A percentile compares a stretch with the other conserved stretches of the same genome.
Evolutionary conservation across 92 coral and sea anemone species (phyloP).

Genomic region (Umimayanthus chanpuru): DNA sequence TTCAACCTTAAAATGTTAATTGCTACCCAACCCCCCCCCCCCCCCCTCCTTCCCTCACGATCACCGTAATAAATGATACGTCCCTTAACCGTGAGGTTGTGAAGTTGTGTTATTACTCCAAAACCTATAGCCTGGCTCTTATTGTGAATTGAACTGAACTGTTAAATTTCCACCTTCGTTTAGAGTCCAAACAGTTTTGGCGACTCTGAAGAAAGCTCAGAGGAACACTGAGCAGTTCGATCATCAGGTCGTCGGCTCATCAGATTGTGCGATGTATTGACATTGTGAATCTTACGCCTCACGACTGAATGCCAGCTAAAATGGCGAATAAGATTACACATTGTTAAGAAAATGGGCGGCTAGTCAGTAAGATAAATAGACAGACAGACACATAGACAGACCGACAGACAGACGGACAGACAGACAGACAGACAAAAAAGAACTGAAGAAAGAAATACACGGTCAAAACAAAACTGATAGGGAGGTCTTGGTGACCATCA

Average conservation of each 20-base stretch:
- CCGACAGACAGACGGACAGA: neutral
- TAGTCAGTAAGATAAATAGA: neutral
- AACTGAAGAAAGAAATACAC: too few relatives aligned
- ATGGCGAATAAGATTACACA: neutral
- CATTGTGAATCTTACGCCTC: too few relatives aligned
- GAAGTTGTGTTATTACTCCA: too few relatives aligned
- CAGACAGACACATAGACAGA: neutral
- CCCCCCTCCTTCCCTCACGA: too few relatives aligned
- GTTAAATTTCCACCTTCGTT: neutral
- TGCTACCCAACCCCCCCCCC: too few relatives aligned
- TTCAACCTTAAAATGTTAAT: too few relatives aligned
- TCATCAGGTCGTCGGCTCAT: neutral
- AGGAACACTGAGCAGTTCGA: neutral
- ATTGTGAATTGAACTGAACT: neutral
- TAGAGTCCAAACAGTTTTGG: neutral
- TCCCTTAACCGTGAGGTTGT: too few relatives aligned
- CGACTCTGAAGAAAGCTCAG: neutral
- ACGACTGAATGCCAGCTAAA: too few relatives aligned
- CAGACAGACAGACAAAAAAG: neutral
- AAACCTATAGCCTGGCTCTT: neutral
- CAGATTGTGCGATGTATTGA: too few relatives aligned
- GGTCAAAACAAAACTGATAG: neutral
- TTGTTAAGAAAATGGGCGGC: neutral
- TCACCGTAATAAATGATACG: too few relatives aligned
- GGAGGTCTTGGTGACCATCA: neutral